phyloP scores from a whole-genome alignment of 2,797 vertebrate species.

The Sebastes taczanowskii region DNA sequence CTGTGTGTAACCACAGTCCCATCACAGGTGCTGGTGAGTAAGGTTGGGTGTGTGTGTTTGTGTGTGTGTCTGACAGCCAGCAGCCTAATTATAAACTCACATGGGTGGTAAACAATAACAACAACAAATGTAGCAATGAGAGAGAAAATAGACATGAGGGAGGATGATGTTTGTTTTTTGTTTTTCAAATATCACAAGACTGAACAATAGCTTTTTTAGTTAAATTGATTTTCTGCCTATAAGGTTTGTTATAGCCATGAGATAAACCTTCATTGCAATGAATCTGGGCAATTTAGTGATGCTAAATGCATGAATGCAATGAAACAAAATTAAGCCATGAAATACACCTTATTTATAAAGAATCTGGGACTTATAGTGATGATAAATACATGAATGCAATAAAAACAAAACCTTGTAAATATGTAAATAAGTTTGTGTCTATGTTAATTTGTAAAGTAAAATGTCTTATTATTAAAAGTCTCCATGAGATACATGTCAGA shows the following conservation, averaged over 20 bases:
- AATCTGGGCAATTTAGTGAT: neutral
- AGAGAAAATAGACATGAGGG: neutral
- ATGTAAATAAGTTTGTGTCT: neutral
- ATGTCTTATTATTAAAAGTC: neutral
- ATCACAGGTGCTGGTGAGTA: constrained; percentile 74
- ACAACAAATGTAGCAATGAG: constrained; percentile 39
- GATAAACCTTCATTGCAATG: neutral
- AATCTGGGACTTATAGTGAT: neutral
- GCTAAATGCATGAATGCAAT: neutral
- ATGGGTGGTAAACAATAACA: constrained; percentile 71
- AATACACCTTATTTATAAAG: no score
- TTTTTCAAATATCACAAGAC: neutral
- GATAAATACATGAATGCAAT: neutral
- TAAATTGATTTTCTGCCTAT: neutral
- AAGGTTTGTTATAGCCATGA: neutral
- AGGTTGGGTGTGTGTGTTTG: constrained; percentile 15
- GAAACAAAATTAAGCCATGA: neutral
- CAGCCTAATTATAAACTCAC: constrained; percentile 70
- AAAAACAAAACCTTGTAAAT: neutral
- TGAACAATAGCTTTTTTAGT: neutral
- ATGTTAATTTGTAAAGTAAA: neutral
- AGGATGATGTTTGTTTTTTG: neutral
- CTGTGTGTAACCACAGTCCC: constrained; percentile 66
- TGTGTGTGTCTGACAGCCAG: constrained; percentile 52
- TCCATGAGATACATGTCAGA: no score